phyloP scores from a whole-genome alignment of 1,140 invertebrate species.

The Triops longicaudatus region DNA sequence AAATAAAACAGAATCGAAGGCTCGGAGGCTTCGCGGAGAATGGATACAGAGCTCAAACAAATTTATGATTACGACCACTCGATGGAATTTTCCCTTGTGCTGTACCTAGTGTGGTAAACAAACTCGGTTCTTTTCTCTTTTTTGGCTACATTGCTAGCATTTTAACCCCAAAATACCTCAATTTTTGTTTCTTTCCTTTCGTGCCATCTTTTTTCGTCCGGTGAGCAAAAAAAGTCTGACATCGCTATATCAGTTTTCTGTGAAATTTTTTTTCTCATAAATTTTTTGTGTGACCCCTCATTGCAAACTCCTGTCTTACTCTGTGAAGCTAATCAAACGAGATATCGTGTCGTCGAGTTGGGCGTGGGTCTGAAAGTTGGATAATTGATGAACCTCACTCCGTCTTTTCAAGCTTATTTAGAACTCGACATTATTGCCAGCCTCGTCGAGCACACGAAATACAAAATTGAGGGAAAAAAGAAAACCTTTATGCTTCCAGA shows the following conservation, averaged over 20 bases:
- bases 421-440: neutral
- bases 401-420: neutral
- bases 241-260: neutral
- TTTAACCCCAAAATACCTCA: neutral
- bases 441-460: neutral
- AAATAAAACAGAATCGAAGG: conserved; percentile 15
- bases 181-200: neutral
- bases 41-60: neutral
- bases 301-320: neutral
- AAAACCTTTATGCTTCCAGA: neutral
- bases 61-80: neutral
- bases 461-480: neutral
- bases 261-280: neutral
- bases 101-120: neutral
- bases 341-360: conserved; percentile 2
- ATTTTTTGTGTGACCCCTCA: neutral
- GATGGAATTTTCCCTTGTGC: conserved; percentile 1
- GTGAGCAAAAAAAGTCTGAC: neutral
- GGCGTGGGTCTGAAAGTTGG: conserved; percentile 13
- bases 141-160: neutral
- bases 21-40: neutral
- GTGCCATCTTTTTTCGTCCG: neutral
- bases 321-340: neutral
- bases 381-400: conserved; percentile 1
- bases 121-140: neutral